Evolutionary conservation across 2,113 vertebrate species (phyloP).

Genomic region (Thamnaconus septentrionalis): DNA sequence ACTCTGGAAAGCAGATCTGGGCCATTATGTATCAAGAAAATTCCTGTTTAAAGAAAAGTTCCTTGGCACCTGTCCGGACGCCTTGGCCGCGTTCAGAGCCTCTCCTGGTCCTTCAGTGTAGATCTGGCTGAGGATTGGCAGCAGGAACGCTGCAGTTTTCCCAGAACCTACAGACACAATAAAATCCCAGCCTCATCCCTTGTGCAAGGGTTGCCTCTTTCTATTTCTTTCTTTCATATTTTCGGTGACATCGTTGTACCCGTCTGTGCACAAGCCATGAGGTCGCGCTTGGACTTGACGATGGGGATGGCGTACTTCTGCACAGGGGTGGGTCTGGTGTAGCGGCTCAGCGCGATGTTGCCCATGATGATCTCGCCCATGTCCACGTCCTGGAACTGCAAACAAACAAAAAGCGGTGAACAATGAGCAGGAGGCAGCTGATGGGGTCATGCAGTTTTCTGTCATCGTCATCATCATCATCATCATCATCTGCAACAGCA

Average conservation of each 20-base stretch:
- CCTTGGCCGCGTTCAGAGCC: constrained; percentile 87
- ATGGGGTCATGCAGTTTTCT: neutral
- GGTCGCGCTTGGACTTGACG: constrained; percentile 93
- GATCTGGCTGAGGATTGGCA: constrained; percentile 95
- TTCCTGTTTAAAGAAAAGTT: neutral
- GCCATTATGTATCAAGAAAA: too few relatives aligned
- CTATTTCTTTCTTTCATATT: neutral
- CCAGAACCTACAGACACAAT: constrained; percentile 80
- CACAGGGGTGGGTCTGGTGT: constrained; percentile 94
- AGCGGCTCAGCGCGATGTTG: constrained; percentile 91
- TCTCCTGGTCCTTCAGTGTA: constrained; percentile 94
- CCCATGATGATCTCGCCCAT: constrained; percentile 99
- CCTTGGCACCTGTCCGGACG: constrained; percentile 65
- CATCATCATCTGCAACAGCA: neutral
- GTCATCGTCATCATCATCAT: too few relatives aligned
- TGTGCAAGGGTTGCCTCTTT: neutral
- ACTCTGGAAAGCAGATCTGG: too few relatives aligned
- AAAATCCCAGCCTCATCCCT: constrained; percentile 10
- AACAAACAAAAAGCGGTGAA: constrained; percentile 1
- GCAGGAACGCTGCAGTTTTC: constrained; percentile 94
- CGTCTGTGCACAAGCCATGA: constrained; percentile 98
- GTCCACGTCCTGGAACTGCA: constrained; percentile 92
- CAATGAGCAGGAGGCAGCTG: neutral
- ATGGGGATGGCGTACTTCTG: constrained; percentile 98
- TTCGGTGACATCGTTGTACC: constrained; percentile 65